Conservation (phyloP, 2,113 vertebrate genomes). For the Sapayoa aenigma region DNA sequence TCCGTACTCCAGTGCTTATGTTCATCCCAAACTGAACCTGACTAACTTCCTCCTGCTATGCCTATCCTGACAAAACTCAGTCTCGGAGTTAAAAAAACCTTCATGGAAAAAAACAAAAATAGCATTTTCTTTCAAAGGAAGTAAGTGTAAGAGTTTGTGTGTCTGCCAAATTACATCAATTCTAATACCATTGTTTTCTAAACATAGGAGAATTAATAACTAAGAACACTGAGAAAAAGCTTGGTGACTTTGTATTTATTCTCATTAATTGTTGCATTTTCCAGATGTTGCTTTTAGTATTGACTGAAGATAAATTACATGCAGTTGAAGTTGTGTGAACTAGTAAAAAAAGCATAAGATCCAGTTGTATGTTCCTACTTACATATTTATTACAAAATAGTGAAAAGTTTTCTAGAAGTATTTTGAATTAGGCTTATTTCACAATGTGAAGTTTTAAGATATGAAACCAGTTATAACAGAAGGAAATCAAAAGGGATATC, state of each 20-base stretch:
- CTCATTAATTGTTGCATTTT: constrained; percentile 25
- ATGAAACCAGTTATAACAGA: neutral
- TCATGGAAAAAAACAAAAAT: neutral
- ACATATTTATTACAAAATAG: neutral
- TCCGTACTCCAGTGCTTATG: accelerated
- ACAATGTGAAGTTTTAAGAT: neutral
- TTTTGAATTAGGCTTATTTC: neutral
- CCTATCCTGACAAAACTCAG: neutral
- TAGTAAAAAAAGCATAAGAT: neutral
- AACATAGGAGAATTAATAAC: neutral
- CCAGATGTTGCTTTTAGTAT: constrained; percentile 9
- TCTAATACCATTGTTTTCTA: neutral
- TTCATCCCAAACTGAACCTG: neutral
- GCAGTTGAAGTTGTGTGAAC: neutral
- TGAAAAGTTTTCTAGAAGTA: neutral
- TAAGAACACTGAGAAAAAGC: neutral
- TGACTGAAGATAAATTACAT: neutral
- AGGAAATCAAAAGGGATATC: neutral
- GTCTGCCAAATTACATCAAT: neutral
- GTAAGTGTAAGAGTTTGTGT: neutral
- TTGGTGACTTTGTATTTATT: constrained; percentile 14
- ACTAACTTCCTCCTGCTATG: neutral
- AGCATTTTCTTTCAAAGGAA: neutral
- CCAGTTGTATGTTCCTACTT: neutral
- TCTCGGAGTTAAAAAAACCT: neutral